A percentile compares a stretch with the other conserved stretches of the same genome.
phyloP scores from a whole-genome alignment of 2,113 vertebrate species.

The Otolemur garnettii region DNA sequence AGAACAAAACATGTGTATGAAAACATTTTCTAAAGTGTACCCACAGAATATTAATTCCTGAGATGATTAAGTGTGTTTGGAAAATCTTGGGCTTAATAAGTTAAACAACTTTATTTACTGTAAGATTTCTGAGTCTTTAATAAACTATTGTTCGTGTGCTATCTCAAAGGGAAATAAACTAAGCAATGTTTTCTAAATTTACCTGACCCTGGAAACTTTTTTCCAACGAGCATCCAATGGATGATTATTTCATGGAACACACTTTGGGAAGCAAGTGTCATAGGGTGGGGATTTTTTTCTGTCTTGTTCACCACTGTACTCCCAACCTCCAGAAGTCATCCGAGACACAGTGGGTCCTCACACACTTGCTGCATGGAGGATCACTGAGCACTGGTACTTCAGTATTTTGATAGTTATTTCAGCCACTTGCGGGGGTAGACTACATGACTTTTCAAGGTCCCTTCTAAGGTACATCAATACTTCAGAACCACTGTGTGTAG shows the following conservation, averaged over 20 bases:
- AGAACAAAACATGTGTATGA: not conserved
- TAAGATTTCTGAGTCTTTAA: conserved; percentile 15
- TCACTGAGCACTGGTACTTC: not conserved
- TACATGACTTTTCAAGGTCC: not conserved
- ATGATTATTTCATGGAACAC: not conserved
- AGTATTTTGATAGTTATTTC: conserved; percentile 20
- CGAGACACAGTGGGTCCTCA: not conserved
- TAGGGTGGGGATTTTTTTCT: not conserved
- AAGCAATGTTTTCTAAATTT: conserved; percentile 45
- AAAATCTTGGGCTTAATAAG: conserved; percentile 42
- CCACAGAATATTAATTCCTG: conserved; percentile 34
- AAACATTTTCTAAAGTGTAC: not conserved
- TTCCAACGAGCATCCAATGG: not conserved
- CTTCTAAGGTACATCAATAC: not conserved
- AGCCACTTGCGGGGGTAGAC: not conserved
- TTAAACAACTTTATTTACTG: conserved; percentile 32
- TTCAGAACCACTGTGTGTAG: not conserved
- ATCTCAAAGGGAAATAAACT: not conserved
- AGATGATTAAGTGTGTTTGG: conserved; percentile 8
- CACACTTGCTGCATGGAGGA: not conserved
- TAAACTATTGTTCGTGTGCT: conserved; percentile 35
- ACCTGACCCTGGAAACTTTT: not conserved
- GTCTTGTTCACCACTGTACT: not conserved
- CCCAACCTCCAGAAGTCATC: not conserved
- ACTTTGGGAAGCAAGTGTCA: not conserved